Conservation (phyloP, 2,113 vertebrate species). For the Tursiops truncatus region DNA sequence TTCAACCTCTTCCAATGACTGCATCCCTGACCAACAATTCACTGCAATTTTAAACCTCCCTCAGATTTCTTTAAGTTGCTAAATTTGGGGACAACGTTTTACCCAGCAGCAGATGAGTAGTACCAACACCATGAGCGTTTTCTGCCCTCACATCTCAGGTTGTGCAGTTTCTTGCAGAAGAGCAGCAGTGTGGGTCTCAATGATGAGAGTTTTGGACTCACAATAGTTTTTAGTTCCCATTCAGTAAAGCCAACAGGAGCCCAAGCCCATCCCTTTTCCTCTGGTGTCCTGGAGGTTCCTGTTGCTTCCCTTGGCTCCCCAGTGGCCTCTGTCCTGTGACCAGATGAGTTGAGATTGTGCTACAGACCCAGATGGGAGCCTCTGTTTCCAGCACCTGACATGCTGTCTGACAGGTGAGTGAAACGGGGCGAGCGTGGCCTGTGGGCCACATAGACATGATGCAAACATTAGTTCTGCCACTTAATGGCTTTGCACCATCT, state of each 20-base stretch:
- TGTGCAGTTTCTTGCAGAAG: background rate
- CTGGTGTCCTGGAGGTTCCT: background rate
- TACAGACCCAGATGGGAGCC: background rate
- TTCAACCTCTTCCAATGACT: background rate
- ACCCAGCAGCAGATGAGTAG: fast-evolving
- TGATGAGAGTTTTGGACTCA: background rate
- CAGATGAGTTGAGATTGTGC: background rate
- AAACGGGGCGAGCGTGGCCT: background rate
- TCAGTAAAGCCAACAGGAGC: background rate
- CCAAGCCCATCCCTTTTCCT: background rate
- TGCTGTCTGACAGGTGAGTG: fast-evolving
- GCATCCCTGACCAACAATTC: background rate
- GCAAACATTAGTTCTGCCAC: background rate
- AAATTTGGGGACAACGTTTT: background rate
- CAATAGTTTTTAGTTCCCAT: background rate
- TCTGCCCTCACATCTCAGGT: fast-evolving
- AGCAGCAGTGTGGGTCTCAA: background rate
- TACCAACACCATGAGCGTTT: too few species aligned
- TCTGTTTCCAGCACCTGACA: too few species aligned
- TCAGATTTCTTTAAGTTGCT: background rate
- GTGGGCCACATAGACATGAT: fast-evolving
- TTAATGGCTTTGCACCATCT: background rate
- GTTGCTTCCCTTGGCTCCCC: background rate
- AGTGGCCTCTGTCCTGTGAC: background rate
- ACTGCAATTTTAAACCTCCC: background rate